These are phyloP conservation scores for Trachelus tabidus DNA, from an alignment of 2,888 invertebrate genomes.

Conservation along the genomic window DNA sequence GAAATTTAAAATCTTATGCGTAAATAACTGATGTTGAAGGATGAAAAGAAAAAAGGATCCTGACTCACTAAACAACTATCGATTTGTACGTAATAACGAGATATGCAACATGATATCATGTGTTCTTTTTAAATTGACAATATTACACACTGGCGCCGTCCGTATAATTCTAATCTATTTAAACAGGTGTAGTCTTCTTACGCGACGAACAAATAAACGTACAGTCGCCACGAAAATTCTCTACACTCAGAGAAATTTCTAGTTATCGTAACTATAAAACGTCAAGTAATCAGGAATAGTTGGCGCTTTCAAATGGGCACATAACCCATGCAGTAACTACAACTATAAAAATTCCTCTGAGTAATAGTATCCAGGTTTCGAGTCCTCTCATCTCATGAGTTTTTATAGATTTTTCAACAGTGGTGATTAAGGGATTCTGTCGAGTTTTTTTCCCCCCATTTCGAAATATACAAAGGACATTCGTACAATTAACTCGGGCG, in stretches of 20 bases:
- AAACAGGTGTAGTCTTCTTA: neutral
- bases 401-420: neutral
- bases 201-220: neutral
- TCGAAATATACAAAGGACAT: neutral
- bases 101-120: neutral
- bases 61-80: too few relatives aligned
- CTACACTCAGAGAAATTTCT: too few relatives aligned
- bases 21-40: too few relatives aligned
- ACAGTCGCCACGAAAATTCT: neutral
- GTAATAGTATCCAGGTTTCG: too few relatives aligned
- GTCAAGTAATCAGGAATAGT: too few relatives aligned
- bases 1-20: too few relatives aligned
- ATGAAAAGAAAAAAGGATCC: too few relatives aligned
- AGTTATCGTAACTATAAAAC: too few relatives aligned
- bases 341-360: too few relatives aligned
- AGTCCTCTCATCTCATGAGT: neutral
- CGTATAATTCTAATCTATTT: neutral
- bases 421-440: neutral
- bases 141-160: neutral
- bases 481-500: neutral
- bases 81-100: neutral
- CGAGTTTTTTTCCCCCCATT: neutral
- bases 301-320: too few relatives aligned
- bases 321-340: too few relatives aligned
- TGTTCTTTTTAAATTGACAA: neutral